Evolutionary conservation across 2,797 vertebrate genomes (phyloP).

Genomic region (Tamandua tetradactyla): DNA sequence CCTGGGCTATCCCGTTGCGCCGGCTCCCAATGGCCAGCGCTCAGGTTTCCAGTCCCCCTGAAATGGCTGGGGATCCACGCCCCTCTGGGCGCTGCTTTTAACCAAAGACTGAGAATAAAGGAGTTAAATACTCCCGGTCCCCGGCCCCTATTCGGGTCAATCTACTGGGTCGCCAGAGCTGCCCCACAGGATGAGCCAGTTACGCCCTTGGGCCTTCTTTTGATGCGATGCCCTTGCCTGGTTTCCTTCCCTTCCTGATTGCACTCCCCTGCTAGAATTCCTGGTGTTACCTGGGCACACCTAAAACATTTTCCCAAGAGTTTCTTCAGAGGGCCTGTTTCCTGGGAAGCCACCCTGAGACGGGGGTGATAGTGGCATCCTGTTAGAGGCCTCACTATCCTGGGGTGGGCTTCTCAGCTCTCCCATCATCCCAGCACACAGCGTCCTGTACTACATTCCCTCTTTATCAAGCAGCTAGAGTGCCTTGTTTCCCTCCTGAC

Average conservation of each 20-base stretch:
- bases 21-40: neutral
- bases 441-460: neutral
- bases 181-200: neutral
- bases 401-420: neutral
- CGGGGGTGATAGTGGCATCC: neutral
- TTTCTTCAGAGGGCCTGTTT: neutral
- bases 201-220: no score
- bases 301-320: neutral
- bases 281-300: neutral
- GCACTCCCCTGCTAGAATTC: neutral
- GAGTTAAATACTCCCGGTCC: neutral
- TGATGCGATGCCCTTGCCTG: neutral
- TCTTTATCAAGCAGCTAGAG: neutral
- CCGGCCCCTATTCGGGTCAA: no score
- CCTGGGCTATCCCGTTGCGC: fast-evolving
- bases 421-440: neutral
- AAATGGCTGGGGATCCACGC: neutral
- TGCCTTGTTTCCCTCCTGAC: neutral
- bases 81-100: neutral
- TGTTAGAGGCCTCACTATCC: neutral
- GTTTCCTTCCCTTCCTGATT: neutral
- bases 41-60: no score
- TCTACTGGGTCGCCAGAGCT: neutral
- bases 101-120: fast-evolving
- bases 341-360: neutral